These are phyloP conservation scores for Oscheius sp. DNA, from an alignment of 2,888 invertebrate genomes.

Conservation along the genomic window DNA sequence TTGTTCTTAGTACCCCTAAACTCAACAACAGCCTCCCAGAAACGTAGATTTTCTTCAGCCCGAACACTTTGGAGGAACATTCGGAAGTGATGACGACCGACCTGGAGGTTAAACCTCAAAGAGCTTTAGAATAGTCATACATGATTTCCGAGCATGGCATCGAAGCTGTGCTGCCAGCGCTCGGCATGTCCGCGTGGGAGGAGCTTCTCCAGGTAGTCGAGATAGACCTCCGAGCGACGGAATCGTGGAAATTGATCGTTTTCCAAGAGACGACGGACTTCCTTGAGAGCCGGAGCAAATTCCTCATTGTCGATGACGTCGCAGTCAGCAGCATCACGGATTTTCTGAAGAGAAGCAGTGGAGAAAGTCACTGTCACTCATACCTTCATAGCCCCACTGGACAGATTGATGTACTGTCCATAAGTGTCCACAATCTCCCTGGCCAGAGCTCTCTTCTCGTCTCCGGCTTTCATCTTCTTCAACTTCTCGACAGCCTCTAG, in stretches of 20 bases:
- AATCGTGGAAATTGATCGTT: constrained; percentile 73
- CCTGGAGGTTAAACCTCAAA: constrained; percentile 41
- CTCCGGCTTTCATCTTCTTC: constrained; percentile 65
- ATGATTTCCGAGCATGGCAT: constrained; percentile 61
- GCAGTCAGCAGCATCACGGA: constrained; percentile 56
- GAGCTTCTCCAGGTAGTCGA: constrained; percentile 59
- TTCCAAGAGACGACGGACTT: constrained; percentile 67
- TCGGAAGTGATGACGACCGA: constrained; percentile 72
- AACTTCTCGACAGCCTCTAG: constrained; percentile 68
- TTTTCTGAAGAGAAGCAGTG: constrained; percentile 42
- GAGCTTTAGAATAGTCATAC: too few species aligned
- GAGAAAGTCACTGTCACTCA: not conserved
- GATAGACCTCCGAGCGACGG: constrained; percentile 68
- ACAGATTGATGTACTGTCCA: constrained; percentile 67
- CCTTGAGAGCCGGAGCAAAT: constrained; percentile 66
- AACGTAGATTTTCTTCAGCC: constrained; percentile 72
- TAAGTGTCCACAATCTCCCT: constrained; percentile 63
- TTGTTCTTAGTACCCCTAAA: constrained; percentile 64
- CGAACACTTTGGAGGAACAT: constrained; percentile 69
- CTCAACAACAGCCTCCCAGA: constrained; percentile 70
- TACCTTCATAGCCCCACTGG: constrained; percentile 66
- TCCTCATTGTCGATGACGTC: constrained; percentile 64
- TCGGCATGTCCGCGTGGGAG: constrained; percentile 70
- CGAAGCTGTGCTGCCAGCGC: constrained; percentile 69
- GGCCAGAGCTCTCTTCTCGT: constrained; percentile 61